These are phyloP conservation scores for Tylochromis polylepis DNA, from an alignment of 2,113 vertebrate genomes.

Conservation along the genomic window DNA sequence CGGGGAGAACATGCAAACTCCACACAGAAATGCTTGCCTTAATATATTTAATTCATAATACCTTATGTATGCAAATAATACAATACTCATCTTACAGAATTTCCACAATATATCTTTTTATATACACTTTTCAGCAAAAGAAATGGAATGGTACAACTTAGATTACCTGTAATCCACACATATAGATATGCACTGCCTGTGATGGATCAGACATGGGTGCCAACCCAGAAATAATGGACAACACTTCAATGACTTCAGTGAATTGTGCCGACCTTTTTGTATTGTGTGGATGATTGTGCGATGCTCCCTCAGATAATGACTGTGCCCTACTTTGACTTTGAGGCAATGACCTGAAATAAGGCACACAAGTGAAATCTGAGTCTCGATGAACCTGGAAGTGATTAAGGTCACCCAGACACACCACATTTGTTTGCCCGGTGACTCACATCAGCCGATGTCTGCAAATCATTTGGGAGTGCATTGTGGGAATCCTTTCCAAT, in stretches of 20 bases:
- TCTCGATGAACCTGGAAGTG: slow-evolving; percentile 72
- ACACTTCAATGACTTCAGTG: slow-evolving; percentile 71
- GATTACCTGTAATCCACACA: slow-evolving; percentile 31
- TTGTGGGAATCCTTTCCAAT: slow-evolving; percentile 55
- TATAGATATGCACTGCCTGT: background rate
- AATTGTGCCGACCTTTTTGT: slow-evolving; percentile 75
- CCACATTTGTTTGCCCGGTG: slow-evolving; percentile 67
- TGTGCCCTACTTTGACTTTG: slow-evolving; percentile 77
- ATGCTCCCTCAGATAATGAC: slow-evolving; percentile 76
- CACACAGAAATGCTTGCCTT: no score
- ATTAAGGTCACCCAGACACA: slow-evolving; percentile 75
- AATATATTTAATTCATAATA: background rate
- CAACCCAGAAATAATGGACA: slow-evolving; percentile 69
- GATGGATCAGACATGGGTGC: slow-evolving; percentile 48
- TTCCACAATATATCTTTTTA: background rate
- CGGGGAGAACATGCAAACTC: no score
- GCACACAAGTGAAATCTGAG: slow-evolving; percentile 74
- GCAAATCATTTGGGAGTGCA: slow-evolving; percentile 56
- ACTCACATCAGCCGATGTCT: slow-evolving; percentile 59
- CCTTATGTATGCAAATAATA: no score
- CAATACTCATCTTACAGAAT: background rate
- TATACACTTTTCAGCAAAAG: background rate
- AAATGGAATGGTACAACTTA: background rate
- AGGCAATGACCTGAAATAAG: slow-evolving; percentile 79
- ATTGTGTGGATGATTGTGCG: slow-evolving; percentile 77